Conservation (phyloP, 2,888 invertebrate species). For the Quadriops clusia region DNA sequence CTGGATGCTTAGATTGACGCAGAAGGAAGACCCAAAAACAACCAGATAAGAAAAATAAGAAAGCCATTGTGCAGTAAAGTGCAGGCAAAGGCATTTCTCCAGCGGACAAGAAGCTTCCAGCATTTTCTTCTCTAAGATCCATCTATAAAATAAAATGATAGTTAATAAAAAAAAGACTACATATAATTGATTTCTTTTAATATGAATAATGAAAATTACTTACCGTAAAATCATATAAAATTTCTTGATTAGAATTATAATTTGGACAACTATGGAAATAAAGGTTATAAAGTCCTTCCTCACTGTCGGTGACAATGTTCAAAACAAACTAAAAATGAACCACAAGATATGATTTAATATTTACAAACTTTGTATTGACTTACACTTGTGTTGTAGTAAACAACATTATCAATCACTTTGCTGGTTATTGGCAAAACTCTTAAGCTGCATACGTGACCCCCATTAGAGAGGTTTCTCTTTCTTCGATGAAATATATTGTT, state of each 20-base stretch:
- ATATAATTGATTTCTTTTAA: neutral
- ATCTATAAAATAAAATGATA: constrained; percentile 44
- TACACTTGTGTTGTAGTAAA: constrained; percentile 53
- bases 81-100: constrained; percentile 94
- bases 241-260: constrained; percentile 39
- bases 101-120: constrained; percentile 81
- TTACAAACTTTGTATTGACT: constrained; percentile 25
- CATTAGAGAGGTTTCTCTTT: neutral
- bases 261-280: constrained; percentile 91
- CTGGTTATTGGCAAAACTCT: constrained; percentile 44
- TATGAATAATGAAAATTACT: constrained; percentile 26
- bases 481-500: constrained; percentile 6
- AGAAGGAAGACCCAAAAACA: constrained; percentile 87
- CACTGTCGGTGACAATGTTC: constrained; percentile 58
- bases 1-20: constrained; percentile 55
- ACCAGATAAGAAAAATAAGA: constrained; percentile 81
- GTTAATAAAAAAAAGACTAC: neutral
- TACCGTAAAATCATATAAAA: constrained; percentile 60
- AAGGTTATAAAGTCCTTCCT: constrained; percentile 88
- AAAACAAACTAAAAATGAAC: constrained; percentile 56
- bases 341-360: neutral
- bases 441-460: constrained; percentile 24
- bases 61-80: constrained; percentile 82
- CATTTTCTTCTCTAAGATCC: constrained; percentile 78
- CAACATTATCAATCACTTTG: constrained; percentile 40